Base-by-base conservation (phyloP, 2,888 invertebrate species). In the Cyclophora punctaria region DNA sequence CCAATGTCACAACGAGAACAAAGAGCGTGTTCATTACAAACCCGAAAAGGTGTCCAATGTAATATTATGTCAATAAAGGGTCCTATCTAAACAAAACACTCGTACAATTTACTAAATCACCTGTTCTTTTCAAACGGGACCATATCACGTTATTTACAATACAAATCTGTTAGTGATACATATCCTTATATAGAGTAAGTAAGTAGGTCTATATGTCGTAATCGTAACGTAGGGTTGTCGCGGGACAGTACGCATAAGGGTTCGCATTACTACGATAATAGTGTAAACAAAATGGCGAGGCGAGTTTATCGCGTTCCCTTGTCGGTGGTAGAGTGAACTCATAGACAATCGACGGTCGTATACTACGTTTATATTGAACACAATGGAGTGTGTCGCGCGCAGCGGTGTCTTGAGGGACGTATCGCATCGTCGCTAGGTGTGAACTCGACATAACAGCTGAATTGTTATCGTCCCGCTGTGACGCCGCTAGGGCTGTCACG, bases 401-500 rank as follows among this genome's bases (percentile, higher is more conserved):
- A 64, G 56, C 50, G 53, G 50, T 56, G 62, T 60, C 69, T 66
- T 64, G 55, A 49, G 58, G 66, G 66, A 66, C 63, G 64, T 71
- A 72, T 74, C 69, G 64, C 58, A 65, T 67, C 65, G 65, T 68
- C 59, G 60, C 53, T 66, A 78, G 73, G 77, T 73, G 78, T 68
- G 71, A 78, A 77, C 69, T 71, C 68, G 61, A 65, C 72, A 69
- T 73, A 71, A 70, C 72, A 70, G 69, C 64, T 75, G 79, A 73
- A 80, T 81, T 82, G 80, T 82, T 82, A 78, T 75, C 77, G 69
- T 66, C 64, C 63, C 66, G 67, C 62, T 64, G 68, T 63, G 66
- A 64, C 64, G 57, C 49, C 20, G 42, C 49, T 51, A 69, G 64
- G 66, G 68, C 7, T 68, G 64, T 3, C 59, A 47, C 51, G 7